These are phyloP conservation scores for Carassius gibelio DNA, from an alignment of 2,113 vertebrate genomes.

Conservation along the genomic window DNA sequence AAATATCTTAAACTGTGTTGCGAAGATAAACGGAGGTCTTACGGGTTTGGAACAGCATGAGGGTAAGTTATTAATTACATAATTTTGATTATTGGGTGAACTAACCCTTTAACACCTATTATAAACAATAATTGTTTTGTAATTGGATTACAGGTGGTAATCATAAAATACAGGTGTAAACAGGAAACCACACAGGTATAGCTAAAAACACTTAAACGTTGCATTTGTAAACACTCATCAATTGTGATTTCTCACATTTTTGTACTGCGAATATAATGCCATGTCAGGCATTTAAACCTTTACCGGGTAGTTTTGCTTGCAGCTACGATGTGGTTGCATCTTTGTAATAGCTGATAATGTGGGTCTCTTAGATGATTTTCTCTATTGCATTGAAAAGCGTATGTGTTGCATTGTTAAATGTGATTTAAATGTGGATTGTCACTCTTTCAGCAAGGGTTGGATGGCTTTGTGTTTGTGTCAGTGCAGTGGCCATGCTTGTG, in stretches of 20 bases:
- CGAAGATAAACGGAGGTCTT: too few species aligned
- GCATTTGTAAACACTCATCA: too few species aligned
- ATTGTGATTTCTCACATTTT: too few species aligned
- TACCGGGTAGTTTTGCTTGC: not conserved
- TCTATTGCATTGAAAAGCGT: not conserved
- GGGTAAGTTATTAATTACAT: too few species aligned
- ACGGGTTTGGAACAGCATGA: too few species aligned
- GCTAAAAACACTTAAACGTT: not conserved
- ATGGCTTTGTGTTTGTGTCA: constrained; percentile 38
- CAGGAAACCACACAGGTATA: not conserved
- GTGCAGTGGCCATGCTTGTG: constrained; percentile 50
- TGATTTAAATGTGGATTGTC: not conserved
- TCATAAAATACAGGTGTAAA: too few species aligned
- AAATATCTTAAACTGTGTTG: too few species aligned
- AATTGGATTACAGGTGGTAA: too few species aligned
- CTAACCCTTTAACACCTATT: not conserved
- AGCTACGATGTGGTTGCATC: not conserved
- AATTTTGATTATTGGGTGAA: too few species aligned
- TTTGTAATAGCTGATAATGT: not conserved
- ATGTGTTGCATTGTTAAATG: not conserved
- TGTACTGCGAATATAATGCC: too few species aligned
- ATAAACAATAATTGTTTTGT: too few species aligned
- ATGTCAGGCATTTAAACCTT: not conserved
- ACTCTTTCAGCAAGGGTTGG: constrained; percentile 10
- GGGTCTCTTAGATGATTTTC: not conserved